Evolutionary conservation across 92 coral and sea anemone genomes (phyloP), one percentile per base, ranked within the genome.

Genomic region (Siderastrea radians): DNA sequence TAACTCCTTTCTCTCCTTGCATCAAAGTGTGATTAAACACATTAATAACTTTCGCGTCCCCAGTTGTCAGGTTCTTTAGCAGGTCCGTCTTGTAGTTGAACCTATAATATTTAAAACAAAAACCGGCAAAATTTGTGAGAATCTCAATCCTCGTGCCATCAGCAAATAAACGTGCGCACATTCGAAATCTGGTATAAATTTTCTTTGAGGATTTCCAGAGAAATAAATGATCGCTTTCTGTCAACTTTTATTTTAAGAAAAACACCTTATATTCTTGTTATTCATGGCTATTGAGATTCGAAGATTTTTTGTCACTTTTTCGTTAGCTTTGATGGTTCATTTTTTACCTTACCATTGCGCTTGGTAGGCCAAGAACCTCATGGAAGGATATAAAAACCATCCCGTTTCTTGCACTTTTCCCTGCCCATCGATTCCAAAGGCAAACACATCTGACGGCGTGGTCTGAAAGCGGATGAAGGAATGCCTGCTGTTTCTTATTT

Each of bases 301-400:
- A 26, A 26, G 38, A 26, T 26, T 26, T 26, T 26, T 26, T 26
- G 38, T 26, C 38, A 26, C 0, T 26, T 26, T 26, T 26, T 26
- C 38, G 38, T 26, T 26, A 26, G 38, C 0, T 26, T 26, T 26
- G 38, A 26, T 26, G 38, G 38, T 26, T 26, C 0, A 26, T 26
- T 26, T 26, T 26, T 26, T 0, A 26, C 2, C 98, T 83, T 54
- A 95, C 98, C 98, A 93, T 51, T 95, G 98, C 13, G 96, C 96
- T 58, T 95, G 96, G 63, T 93, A 95, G 3, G 95, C 98, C 87
- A 92, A 51, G 91, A 95, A 95, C 68, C 84, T 83, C 93, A 93
- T 91, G 59, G 95, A 91, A 9, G 98, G 96, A 52, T 88, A 95
- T 86, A 95, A 83, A 66, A 91, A 93, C 96, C 96, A 95, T 45